Evolutionary conservation across 2,797 vertebrate genomes (phyloP), one percentile per base, ranked within the genome.

Genomic region (Tenualosa thibaudeaui): DNA sequence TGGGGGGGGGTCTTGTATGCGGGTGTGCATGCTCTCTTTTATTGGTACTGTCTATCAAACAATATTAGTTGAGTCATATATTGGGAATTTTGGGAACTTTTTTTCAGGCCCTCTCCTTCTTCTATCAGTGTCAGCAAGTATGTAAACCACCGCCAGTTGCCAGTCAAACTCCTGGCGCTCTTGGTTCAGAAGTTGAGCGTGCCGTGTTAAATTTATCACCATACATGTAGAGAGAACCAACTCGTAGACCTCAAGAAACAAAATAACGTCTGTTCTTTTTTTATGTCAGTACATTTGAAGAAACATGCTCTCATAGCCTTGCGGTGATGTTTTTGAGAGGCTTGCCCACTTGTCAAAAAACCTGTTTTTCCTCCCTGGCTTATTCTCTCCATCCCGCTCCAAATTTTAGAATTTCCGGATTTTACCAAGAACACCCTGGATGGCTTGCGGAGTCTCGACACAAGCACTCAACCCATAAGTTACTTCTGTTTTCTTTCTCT

Each of bases 221-320:
- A 46, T 78, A 78, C 40, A 78, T 46, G 40, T 46, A 15, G 15
- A 46, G 15, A 10, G 17, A 43, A 46, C 26, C 65, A 19, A 46
- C 71, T 78, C 19, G 2, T 78, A 78, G 40, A 5, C 71, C 15
- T 19, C 37, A 22, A 22, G 17, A 78, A 78, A 19, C 40, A 78
- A 46, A 78, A 46, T 78, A 19, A 78, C 17, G 71, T 78, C 65
- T 71, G 13, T 13, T 5, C 8, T 51, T 51, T 51, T 68, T 31
- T 68, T 68, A 17, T 43, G 40, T 46, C 17, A 22, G 40, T 46
- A 46, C 37, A 75, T 75, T 75, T 75, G 68, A 83, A 83, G 71
- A 81, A 88, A 85, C 82, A 85, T 84, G 58, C 50, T 75, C 56
- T 85, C 83, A 43, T 40, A 68, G 22, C 26, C 26, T 82, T 82